These are phyloP conservation scores for Dione vanillae DNA, from an alignment of 2,888 invertebrate species.

Conservation along the genomic window DNA sequence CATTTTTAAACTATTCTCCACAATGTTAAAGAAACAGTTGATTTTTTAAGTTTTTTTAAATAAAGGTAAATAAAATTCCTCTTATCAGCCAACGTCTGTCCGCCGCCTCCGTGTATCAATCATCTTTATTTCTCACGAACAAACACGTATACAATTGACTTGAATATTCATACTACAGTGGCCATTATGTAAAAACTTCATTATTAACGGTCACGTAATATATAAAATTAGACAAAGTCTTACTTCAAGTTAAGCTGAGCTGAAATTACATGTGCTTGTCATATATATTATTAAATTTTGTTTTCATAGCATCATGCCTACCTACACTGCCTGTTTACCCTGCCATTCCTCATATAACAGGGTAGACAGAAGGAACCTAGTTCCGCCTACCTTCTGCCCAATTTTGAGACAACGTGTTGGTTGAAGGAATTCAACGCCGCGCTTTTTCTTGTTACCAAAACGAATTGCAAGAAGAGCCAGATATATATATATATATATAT, in stretches of 20 bases:
- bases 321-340: too few species aligned
- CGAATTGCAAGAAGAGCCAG: too few species aligned
- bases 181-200: slow-evolving; percentile 27
- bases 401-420: too few species aligned
- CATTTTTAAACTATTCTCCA: too few species aligned
- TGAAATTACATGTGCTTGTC: background rate
- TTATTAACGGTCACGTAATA: slow-evolving; percentile 27
- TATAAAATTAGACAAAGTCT: slow-evolving; percentile 26
- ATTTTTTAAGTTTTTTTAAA: background rate
- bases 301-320: too few species aligned
- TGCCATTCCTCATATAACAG: too few species aligned
- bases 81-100: slow-evolving; percentile 13
- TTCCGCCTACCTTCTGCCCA: too few species aligned
- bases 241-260: background rate
- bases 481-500: too few species aligned
- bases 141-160: slow-evolving; percentile 18
- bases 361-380: too few species aligned
- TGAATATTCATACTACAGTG: slow-evolving; percentile 21
- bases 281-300: background rate
- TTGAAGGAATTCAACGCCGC: too few species aligned
- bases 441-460: too few species aligned
- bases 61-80: slow-evolving; percentile 14
- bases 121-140: slow-evolving; percentile 38
- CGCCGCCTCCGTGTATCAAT: slow-evolving; percentile 11
- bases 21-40: background rate